A percentile compares a stretch with the other conserved stretches of the same genome.
These are phyloP conservation scores for Todiramphus saurophagus DNA, from an alignment of 2,113 vertebrate genomes.

Conservation along the genomic window DNA sequence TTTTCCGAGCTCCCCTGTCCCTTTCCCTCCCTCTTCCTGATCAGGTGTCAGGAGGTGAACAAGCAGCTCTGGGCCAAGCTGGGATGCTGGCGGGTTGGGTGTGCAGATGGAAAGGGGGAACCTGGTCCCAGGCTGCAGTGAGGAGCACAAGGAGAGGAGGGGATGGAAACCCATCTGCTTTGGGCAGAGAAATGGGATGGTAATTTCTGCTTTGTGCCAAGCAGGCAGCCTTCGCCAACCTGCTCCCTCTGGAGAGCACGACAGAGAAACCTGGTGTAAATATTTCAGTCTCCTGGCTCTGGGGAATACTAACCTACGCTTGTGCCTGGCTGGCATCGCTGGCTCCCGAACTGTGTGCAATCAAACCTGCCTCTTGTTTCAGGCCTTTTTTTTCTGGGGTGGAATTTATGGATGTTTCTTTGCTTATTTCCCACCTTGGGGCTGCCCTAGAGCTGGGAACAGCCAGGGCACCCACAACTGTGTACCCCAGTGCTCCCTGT, in stretches of 20 bases:
- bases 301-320: conserved; percentile 37
- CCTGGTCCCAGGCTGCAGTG: background rate
- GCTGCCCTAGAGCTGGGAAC: background rate
- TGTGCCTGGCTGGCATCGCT: conserved; percentile 42
- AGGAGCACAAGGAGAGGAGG: background rate
- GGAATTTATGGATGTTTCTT: background rate
- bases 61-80: conserved; percentile 5
- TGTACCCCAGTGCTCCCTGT: background rate
- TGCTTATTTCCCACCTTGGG: background rate
- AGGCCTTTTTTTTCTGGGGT: background rate
- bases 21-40: background rate
- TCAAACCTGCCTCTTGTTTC: conserved; percentile 46
- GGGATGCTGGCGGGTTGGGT: background rate
- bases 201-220: conserved; percentile 16
- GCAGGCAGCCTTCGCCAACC: conserved; percentile 33
- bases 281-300: conserved; percentile 54
- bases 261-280: conserved; percentile 57
- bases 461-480: background rate
- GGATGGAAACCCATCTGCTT: background rate
- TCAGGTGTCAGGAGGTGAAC: background rate
- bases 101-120: conserved; percentile 48
- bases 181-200: background rate
- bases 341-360: conserved; percentile 30
- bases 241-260: conserved; percentile 17
- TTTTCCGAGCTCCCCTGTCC: background rate